phyloP scores from a whole-genome alignment of 2,888 invertebrate species.

The Cremastobaeus sp. region DNA sequence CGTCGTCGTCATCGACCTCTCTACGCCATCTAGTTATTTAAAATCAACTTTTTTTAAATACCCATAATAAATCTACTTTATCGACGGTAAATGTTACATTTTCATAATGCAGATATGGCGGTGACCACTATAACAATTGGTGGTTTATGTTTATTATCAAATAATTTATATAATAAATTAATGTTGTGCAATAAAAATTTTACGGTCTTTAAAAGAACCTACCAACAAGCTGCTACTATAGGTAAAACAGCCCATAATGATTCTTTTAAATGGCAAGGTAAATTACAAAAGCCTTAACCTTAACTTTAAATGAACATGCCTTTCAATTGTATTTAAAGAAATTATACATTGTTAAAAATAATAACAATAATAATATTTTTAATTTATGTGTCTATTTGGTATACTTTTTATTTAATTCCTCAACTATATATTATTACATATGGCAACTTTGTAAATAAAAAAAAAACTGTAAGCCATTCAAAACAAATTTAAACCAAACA shows the following conservation, averaged over 20 bases:
- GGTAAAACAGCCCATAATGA: slow-evolving; percentile 13
- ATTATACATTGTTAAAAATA: too few species aligned
- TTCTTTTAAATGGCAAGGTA: slow-evolving; percentile 42
- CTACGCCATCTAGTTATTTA: slow-evolving; percentile 3
- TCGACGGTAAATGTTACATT: neutral
- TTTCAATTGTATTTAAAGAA: too few species aligned
- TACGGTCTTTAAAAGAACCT: neutral
- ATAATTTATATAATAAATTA: slow-evolving; percentile 65
- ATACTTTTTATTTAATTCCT: too few species aligned
- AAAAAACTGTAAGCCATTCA: too few species aligned
- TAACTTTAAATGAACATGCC: too few species aligned
- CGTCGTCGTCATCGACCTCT: too few species aligned
- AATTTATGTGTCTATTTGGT: too few species aligned
- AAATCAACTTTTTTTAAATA: too few species aligned
- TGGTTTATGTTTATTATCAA: slow-evolving; percentile 63
- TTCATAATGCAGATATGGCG: slow-evolving; percentile 21
- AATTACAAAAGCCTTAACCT: slow-evolving; percentile 55
- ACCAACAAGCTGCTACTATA: slow-evolving; percentile 1
- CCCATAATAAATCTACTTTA: slow-evolving; percentile 5
- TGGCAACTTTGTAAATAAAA: too few species aligned
- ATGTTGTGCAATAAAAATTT: slow-evolving; percentile 32
- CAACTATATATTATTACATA: too few species aligned
- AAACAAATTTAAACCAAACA: too few species aligned
- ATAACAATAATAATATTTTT: too few species aligned
- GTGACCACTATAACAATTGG: slow-evolving; percentile 63